Evolutionary conservation across 2,113 vertebrate genomes (phyloP).

Genomic region (Casuarius casuarius): DNA sequence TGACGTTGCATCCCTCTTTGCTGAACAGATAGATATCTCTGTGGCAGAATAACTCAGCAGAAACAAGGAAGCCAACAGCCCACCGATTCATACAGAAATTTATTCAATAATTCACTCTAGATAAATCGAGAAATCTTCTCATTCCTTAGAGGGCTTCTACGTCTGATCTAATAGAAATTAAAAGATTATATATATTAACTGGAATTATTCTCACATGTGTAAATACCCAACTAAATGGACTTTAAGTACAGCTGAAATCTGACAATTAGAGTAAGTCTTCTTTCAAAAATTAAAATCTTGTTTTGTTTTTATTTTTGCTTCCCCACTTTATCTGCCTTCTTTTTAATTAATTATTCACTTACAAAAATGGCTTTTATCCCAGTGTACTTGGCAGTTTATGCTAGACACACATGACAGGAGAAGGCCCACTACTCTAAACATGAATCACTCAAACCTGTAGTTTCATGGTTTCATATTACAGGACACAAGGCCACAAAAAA

Average conservation of each 20-base stretch:
- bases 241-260: not conserved
- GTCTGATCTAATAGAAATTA: not conserved
- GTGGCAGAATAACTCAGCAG: not conserved
- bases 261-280: not conserved
- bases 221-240: not conserved
- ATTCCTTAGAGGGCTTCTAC: not conserved
- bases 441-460: too few relatives aligned
- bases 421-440: not conserved
- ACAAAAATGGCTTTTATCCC: not conserved
- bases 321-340: not conserved
- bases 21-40: not conserved
- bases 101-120: not conserved
- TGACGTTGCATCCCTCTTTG: not conserved
- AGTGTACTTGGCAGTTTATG: not conserved
- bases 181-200: not conserved
- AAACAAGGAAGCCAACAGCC: not conserved
- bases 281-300: not conserved
- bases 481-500: not conserved
- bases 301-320: not conserved
- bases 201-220: not conserved
- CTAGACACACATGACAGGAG: not conserved
- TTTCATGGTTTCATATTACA: not conserved
- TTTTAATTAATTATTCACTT: not conserved
- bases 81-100: not conserved
- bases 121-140: not conserved